Percentiles rank a stretch among this genome's conserved stretches.
Conservation (phyloP, 2,113 vertebrate species). For the Acanthochromis polyacanthus region DNA sequence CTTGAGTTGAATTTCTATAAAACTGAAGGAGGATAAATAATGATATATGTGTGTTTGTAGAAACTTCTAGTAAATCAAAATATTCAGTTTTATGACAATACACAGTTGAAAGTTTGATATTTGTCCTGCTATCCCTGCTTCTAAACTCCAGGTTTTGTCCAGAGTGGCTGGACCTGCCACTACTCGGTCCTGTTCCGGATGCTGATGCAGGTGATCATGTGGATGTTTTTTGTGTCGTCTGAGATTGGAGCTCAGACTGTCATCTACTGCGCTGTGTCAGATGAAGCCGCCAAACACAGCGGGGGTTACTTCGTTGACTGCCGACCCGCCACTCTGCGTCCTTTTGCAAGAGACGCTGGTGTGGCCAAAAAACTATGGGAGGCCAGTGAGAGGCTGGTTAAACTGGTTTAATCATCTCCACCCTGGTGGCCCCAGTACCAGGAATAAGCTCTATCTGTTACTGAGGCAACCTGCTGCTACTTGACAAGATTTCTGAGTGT, state of each 20-base stretch:
- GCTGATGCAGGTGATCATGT: conserved; percentile 85
- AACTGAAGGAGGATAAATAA: too few relatives aligned
- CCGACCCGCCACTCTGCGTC: conserved; percentile 68
- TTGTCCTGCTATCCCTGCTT: neutral
- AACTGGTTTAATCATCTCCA: conserved; percentile 68
- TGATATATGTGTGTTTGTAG: neutral
- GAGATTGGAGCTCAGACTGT: conserved; percentile 85
- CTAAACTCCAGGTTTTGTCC: conserved; percentile 81
- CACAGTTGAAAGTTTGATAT: accelerated
- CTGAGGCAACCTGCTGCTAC: too few relatives aligned
- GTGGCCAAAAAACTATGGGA: conserved; percentile 88
- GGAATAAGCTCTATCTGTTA: too few relatives aligned
- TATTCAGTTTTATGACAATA: too few relatives aligned
- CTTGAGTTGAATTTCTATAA: neutral
- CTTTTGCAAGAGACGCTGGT: conserved; percentile 83
- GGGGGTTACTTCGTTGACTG: conserved; percentile 86
- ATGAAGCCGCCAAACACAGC: conserved; percentile 78
- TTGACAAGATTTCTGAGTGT: too few relatives aligned
- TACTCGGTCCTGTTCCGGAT: conserved; percentile 84
- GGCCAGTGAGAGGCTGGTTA: conserved; percentile 86
- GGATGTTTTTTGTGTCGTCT: conserved; percentile 85
- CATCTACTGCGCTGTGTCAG: conserved; percentile 83
- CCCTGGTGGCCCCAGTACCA: too few relatives aligned
- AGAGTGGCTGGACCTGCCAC: conserved; percentile 83
- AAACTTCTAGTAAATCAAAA: too few relatives aligned